Base-by-base conservation (phyloP, 2,113 vertebrate species). In the Axis porcinus region DNA sequence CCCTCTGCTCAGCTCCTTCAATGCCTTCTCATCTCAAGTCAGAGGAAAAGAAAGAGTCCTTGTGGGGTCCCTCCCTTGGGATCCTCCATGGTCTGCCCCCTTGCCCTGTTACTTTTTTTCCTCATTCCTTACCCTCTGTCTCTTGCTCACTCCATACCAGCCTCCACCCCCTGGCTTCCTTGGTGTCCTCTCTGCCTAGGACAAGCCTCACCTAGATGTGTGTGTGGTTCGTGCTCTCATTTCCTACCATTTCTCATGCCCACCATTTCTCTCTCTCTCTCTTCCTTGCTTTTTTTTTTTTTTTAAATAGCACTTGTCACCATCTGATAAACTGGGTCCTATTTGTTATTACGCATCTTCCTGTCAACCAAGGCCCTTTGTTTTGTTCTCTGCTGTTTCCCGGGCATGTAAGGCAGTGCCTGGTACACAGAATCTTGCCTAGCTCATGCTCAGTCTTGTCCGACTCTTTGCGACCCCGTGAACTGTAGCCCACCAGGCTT, bases 1-100 rank as follows among this genome's bases (percentile, higher is more conserved):
- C 15, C 9, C 45, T 81, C 76, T 87, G 58, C 85, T n/a, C 58
- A 45, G 21, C 23, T 13, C 93, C 21, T 70, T 33, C 27, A 43
- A 16, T 89, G 60, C 52, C 50, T 92, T 89, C 62, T 96, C 27
- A 12, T 84, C 55, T 95, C 28, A 10, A 21, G 23, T 79, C 79
- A 47, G 45, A 58, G n/a, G 30, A 28, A 86, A 70, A 76, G 25
- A 57, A n/a, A 25, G 21, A 70, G 23, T 50, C 16, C 47, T 83
- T 27, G 8, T 1, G 5, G 7, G 5, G 45, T 81, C 28, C 28
- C 40, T 36, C 76, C 47, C 28, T 5, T 2, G 0, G 33, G 54
- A 11, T 40, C 11, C 17, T 85, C 15, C 23, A 0, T 0, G 30
- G 1, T n/a, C 36, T 43, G 23, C 6, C 17, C 2, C 10, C 1